These are phyloP conservation scores for Dromas ardeola DNA, from an alignment of 2,113 vertebrate genomes.

Conservation along the genomic window DNA sequence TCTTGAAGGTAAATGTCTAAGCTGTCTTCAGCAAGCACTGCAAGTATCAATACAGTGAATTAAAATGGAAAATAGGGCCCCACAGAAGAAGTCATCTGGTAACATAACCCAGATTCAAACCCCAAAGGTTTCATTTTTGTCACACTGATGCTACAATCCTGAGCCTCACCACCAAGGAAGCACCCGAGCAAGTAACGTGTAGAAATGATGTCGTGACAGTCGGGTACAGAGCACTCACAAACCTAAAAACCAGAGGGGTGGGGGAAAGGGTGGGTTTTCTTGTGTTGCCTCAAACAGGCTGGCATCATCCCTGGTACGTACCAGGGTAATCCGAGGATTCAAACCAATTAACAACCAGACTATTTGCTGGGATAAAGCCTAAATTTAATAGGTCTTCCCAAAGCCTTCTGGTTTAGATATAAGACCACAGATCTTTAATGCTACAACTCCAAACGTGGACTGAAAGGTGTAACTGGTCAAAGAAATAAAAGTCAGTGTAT, in stretches of 20 bases:
- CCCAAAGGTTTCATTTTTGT: background rate
- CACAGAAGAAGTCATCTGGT: background rate
- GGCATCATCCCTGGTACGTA: background rate
- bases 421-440: background rate
- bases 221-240: background rate
- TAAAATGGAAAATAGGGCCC: background rate
- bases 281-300: background rate
- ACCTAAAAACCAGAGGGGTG: background rate
- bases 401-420: background rate
- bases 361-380: background rate
- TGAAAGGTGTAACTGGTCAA: background rate
- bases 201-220: background rate
- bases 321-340: background rate
- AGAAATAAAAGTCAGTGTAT: background rate
- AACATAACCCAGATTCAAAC: background rate
- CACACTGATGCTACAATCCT: background rate
- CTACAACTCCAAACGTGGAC: background rate
- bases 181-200: fast-evolving
- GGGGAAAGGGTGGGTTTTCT: too few relatives aligned
- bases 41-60: background rate
- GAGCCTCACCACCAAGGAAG: background rate
- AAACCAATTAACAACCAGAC: background rate
- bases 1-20: background rate
- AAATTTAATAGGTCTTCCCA: background rate
- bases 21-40: background rate